phyloP scores from a whole-genome alignment of 2,888 invertebrate species.

The Drosophila paranaensis region DNA sequence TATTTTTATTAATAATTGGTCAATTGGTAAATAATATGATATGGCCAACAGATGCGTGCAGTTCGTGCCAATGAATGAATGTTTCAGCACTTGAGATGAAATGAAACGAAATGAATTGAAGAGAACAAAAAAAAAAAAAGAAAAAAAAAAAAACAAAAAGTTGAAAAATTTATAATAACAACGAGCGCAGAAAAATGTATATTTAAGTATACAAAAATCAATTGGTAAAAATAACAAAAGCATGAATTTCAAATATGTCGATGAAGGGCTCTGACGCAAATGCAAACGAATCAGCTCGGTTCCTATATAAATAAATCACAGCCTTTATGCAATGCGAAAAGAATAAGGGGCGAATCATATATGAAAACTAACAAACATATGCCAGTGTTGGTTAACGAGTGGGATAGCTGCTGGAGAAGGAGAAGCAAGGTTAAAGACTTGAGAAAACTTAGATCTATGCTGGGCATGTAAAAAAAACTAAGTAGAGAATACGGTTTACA shows the following conservation, averaged over 20 bases:
- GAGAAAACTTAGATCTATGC: too few species aligned
- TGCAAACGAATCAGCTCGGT: slow-evolving; percentile 47
- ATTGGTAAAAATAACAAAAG: slow-evolving; percentile 57
- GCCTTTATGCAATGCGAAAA: slow-evolving; percentile 32
- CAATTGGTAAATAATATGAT: slow-evolving; percentile 48
- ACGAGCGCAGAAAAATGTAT: slow-evolving; percentile 13
- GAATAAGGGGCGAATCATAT: background rate
- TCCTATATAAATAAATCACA: slow-evolving; percentile 46
- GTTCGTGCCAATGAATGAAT: slow-evolving; percentile 70
- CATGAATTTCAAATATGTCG: slow-evolving; percentile 47
- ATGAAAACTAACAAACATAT: background rate
- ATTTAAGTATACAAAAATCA: slow-evolving; percentile 49
- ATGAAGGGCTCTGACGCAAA: slow-evolving; percentile 66
- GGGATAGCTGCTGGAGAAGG: too few species aligned
- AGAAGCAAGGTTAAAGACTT: too few species aligned
- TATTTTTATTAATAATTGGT: slow-evolving; percentile 42
- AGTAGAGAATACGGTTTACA: too few species aligned
- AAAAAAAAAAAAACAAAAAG: background rate
- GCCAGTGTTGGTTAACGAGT: background rate
- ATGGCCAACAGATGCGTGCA: slow-evolving; percentile 59
- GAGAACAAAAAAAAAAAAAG: slow-evolving; percentile 21
- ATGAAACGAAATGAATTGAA: slow-evolving; percentile 37
- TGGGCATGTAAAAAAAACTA: too few species aligned
- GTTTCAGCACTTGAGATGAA: slow-evolving; percentile 59
- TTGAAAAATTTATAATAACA: slow-evolving; percentile 23